Evolutionary conservation across 2,113 vertebrate genomes (phyloP).

Genomic region (Semnopithecus entellus): DNA sequence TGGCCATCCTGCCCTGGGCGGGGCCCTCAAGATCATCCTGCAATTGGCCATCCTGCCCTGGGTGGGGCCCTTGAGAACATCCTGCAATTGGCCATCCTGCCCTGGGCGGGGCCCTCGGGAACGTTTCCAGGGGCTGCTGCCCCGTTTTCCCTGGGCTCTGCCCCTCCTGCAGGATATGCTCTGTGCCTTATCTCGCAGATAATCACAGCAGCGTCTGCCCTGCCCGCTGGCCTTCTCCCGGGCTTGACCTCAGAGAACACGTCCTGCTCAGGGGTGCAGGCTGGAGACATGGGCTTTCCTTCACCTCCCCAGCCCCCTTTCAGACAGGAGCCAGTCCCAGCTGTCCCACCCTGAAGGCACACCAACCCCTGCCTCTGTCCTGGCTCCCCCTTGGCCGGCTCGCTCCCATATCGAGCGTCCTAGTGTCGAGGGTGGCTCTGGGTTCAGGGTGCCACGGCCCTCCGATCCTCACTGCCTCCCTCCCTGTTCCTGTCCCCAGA

Average conservation of each 20-base stretch:
- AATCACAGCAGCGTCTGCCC: accelerated
- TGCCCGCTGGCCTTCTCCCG: accelerated
- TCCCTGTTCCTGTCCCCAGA: too few relatives aligned
- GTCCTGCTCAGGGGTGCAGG: background rate
- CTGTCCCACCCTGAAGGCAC: background rate
- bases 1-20: too few relatives aligned
- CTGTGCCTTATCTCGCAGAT: too few relatives aligned
- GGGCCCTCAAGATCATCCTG: background rate
- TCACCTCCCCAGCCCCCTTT: too few relatives aligned
- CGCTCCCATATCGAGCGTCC: too few relatives aligned
- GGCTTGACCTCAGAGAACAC: background rate
- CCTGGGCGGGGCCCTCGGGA: accelerated
- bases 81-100: accelerated
- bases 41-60: too few relatives aligned
- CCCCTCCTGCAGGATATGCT: background rate
- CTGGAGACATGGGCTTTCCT: background rate
- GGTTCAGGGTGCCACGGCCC: too few relatives aligned
- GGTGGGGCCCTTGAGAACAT: accelerated
- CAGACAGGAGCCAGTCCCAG: background rate
- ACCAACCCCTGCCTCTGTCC: background rate
- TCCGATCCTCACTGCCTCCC: background rate
- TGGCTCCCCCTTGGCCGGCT: background rate
- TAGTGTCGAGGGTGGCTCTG: background rate
- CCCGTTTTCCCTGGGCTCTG: accelerated
- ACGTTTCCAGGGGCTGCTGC: accelerated